Percentiles rank a stretch among this genome's conserved stretches.
Evolutionary conservation across 2,113 vertebrate species (phyloP).

Genomic region (Himantopus leucocephalus): DNA sequence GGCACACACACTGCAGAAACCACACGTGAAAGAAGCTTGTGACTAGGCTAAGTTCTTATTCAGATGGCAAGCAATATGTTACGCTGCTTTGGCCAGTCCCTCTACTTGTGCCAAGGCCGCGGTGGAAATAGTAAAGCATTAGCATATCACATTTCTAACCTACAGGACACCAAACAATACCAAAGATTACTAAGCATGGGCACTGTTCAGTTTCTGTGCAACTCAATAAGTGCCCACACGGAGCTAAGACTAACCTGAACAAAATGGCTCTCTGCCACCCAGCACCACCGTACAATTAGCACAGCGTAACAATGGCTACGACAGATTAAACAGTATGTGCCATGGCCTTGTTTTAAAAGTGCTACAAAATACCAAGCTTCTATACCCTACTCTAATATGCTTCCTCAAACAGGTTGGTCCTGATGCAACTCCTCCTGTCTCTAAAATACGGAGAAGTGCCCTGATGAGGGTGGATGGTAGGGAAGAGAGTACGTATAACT

Average conservation of each 20-base stretch:
- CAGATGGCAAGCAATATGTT: neutral
- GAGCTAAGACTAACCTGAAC: constrained; percentile 31
- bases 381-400: neutral
- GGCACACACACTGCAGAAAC: constrained; percentile 6
- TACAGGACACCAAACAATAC: constrained; percentile 11
- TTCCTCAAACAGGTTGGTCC: neutral
- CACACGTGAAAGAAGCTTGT: constrained; percentile 40
- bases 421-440: neutral
- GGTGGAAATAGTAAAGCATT: constrained; percentile 17
- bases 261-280: constrained; percentile 51
- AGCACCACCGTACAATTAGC: neutral
- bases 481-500: neutral
- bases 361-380: neutral
- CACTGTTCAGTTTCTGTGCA: neutral
- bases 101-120: neutral
- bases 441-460: neutral
- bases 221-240: neutral
- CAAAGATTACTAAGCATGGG: neutral
- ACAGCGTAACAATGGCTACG: neutral
- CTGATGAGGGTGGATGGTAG: neutral
- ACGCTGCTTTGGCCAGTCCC: neutral
- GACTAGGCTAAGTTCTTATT: constrained; percentile 25
- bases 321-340: neutral
- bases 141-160: constrained; percentile 57
- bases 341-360: neutral